Conservation (phyloP, 2,113 vertebrate genomes). For the Cheilinus undulatus region DNA sequence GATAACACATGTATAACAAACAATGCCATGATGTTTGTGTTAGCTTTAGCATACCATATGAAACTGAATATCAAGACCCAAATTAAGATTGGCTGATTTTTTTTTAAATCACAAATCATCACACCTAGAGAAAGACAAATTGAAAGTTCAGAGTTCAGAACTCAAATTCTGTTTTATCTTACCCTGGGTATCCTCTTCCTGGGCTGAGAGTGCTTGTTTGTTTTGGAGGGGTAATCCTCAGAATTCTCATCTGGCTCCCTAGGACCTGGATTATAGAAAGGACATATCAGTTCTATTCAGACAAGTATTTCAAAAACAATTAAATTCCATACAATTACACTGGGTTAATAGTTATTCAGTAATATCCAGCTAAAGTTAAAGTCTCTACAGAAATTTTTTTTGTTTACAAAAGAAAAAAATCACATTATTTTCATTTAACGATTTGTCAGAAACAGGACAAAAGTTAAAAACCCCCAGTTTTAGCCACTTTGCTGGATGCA, state of each 20-base stretch:
- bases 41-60: slow-evolving; percentile 5
- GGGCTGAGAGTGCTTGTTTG: slow-evolving; percentile 83
- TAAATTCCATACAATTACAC: too few relatives aligned
- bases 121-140: too few relatives aligned
- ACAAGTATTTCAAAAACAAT: too few relatives aligned
- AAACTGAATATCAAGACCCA: too few relatives aligned
- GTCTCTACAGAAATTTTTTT: background rate
- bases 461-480: too few relatives aligned
- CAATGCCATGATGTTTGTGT: background rate
- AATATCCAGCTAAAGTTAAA: background rate
- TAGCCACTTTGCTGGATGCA: too few relatives aligned
- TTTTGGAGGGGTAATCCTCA: slow-evolving; percentile 77
- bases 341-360: background rate
- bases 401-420: too few relatives aligned
- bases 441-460: too few relatives aligned
- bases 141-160: background rate
- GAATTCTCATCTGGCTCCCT: slow-evolving; percentile 84
- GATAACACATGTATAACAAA: slow-evolving; percentile 12
- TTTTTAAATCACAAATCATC: too few relatives aligned
- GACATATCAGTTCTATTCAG: background rate
- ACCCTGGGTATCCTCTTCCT: slow-evolving; percentile 95
- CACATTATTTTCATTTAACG: too few relatives aligned
- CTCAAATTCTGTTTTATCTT: slow-evolving; percentile 13
- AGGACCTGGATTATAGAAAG: slow-evolving; percentile 65
- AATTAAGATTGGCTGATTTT: too few relatives aligned